These are phyloP conservation scores for Mobula birostris DNA, from an alignment of 2,113 vertebrate species.

Conservation along the genomic window DNA sequence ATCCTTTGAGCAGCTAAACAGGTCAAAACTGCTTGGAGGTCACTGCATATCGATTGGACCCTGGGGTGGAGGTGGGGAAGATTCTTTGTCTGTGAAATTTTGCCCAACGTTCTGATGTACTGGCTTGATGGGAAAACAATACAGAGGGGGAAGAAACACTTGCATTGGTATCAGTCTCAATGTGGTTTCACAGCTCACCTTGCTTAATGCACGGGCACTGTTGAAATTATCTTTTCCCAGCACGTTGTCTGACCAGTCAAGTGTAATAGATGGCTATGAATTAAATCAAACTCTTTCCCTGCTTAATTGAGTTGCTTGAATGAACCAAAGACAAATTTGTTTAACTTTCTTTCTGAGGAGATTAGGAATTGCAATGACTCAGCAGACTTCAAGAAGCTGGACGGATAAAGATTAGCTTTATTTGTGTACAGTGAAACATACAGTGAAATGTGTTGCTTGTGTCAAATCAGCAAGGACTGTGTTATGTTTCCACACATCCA, in stretches of 20 bases:
- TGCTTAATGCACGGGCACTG: not conserved
- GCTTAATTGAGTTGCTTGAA: not conserved
- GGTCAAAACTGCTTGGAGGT: not conserved
- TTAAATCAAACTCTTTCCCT: not conserved
- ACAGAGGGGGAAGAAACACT: not conserved
- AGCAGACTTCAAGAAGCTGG: not conserved
- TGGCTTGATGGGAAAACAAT: not conserved
- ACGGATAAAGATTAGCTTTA: too few species aligned
- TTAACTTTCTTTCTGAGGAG: not conserved
- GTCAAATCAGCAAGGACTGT: too few species aligned
- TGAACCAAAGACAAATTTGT: conserved; percentile 7
- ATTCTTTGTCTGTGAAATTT: not conserved
- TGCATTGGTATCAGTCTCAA: not conserved
- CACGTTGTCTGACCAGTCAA: too few species aligned
- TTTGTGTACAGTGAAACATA: too few species aligned
- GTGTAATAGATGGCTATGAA: not conserved
- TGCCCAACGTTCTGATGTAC: not conserved
- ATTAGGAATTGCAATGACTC: not conserved
- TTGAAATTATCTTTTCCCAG: not conserved
- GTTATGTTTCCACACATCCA: too few species aligned
- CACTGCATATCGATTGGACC: not conserved
- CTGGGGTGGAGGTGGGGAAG: not conserved
- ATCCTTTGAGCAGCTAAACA: not conserved
- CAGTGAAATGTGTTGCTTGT: too few species aligned
- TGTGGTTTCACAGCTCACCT: not conserved